A percentile compares a stretch with the other conserved stretches of the same genome.
These are phyloP conservation scores for Rostratula benghalensis DNA, from an alignment of 2,113 vertebrate genomes.

Conservation along the genomic window DNA sequence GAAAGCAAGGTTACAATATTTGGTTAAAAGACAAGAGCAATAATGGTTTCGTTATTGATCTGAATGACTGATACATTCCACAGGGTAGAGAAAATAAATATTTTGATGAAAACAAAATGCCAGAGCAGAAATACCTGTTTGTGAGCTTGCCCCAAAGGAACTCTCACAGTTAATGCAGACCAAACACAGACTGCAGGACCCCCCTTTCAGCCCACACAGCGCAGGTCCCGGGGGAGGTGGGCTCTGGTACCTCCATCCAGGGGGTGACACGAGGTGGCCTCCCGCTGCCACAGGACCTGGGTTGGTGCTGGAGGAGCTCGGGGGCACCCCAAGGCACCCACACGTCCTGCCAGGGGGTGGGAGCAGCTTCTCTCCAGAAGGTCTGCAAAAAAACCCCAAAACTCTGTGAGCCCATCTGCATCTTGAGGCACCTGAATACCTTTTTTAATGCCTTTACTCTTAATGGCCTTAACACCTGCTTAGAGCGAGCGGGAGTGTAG, in stretches of 20 bases:
- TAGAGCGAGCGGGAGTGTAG: neutral
- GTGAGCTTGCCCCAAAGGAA: neutral
- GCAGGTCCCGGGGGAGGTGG: neutral
- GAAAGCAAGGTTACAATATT: neutral
- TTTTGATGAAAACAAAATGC: neutral
- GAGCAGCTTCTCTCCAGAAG: neutral
- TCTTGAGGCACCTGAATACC: neutral
- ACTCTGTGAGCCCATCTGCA: neutral
- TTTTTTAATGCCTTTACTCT: neutral
- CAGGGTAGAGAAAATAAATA: neutral
- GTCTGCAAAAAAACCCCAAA: neutral
- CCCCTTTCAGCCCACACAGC: fast-evolving
- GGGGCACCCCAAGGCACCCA: fast-evolving
- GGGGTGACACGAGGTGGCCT: neutral
- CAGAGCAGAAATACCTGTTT: neutral
- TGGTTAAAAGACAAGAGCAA: constrained; percentile 4
- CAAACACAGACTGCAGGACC: neutral
- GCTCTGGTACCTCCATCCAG: neutral
- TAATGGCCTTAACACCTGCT: neutral
- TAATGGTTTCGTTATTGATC: neutral
- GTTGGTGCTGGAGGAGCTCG: neutral
- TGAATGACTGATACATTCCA: neutral
- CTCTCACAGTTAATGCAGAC: neutral
- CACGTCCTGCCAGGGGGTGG: neutral
- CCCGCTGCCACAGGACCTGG: fast-evolving